phyloP scores from a whole-genome alignment of 2,888 invertebrate species.

The Lottia scabra region DNA sequence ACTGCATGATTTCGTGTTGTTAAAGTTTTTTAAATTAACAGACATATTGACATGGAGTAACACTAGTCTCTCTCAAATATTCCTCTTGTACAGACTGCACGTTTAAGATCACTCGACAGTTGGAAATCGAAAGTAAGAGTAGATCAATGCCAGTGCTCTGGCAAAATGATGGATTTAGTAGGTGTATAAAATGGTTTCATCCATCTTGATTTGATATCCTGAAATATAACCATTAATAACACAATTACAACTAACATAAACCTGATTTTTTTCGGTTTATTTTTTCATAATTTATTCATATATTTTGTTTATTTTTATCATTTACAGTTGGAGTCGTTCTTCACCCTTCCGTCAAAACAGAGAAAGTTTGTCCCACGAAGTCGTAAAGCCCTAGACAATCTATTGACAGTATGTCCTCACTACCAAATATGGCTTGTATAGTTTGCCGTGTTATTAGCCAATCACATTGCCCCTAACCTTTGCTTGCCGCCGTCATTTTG shows the following conservation, averaged over 20 bases:
- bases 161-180: too few relatives aligned
- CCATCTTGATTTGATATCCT: too few relatives aligned
- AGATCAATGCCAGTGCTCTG: too few relatives aligned
- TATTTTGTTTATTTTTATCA: conserved; percentile 18
- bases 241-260: not conserved
- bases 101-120: too few relatives aligned
- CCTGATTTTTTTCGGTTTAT: not conserved
- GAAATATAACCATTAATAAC: not conserved
- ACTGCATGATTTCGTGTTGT: too few relatives aligned
- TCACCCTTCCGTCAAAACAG: conserved; percentile 59
- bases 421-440: not conserved
- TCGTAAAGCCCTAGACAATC: conserved; percentile 47
- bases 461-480: not conserved
- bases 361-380: conserved; percentile 61
- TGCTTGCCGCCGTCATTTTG: conserved; percentile 2
- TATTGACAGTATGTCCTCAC: conserved; percentile 53
- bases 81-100: too few relatives aligned
- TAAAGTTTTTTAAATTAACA: too few relatives aligned
- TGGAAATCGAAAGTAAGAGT: too few relatives aligned
- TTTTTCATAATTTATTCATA: not conserved
- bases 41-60: too few relatives aligned
- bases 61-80: too few relatives aligned
- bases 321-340: conserved; percentile 64
- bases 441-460: not conserved
- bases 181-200: too few relatives aligned